phyloP scores from a whole-genome alignment of 2,888 invertebrate genomes.

The Tribolium freemani region DNA sequence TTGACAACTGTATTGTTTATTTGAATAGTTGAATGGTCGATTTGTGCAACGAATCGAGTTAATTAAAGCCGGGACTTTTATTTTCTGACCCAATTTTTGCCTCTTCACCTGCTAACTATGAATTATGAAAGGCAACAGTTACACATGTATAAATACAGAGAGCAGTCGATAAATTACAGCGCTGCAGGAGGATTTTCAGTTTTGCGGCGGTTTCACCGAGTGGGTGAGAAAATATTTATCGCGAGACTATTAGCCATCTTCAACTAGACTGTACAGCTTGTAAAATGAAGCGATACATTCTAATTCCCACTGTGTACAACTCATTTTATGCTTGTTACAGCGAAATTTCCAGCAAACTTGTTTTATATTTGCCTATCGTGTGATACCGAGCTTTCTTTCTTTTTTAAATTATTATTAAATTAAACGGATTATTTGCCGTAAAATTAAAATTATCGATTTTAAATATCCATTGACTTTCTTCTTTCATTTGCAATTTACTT shows the following conservation, averaged over 20 bases:
- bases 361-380: too few species aligned
- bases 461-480: not conserved
- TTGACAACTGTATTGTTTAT: not conserved
- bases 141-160: constrained; percentile 65
- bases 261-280: not conserved
- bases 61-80: constrained; percentile 15
- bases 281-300: not conserved
- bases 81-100: constrained; percentile 46
- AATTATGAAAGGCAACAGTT: constrained; percentile 61
- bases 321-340: too few species aligned
- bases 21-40: not conserved
- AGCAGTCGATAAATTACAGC: constrained; percentile 63
- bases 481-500: not conserved
- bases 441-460: not conserved
- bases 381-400: too few species aligned
- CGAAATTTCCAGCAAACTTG: too few species aligned
- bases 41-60: not conserved
- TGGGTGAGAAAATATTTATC: not conserved
- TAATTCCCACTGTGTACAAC: not conserved
- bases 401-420: not conserved
- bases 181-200: constrained; percentile 48
- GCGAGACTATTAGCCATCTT: not conserved
- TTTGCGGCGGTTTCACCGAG: not conserved
- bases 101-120: constrained; percentile 57
- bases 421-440: not conserved